Conservation (phyloP, 2,113 vertebrate genomes). For the Halcyon malimbica region DNA sequence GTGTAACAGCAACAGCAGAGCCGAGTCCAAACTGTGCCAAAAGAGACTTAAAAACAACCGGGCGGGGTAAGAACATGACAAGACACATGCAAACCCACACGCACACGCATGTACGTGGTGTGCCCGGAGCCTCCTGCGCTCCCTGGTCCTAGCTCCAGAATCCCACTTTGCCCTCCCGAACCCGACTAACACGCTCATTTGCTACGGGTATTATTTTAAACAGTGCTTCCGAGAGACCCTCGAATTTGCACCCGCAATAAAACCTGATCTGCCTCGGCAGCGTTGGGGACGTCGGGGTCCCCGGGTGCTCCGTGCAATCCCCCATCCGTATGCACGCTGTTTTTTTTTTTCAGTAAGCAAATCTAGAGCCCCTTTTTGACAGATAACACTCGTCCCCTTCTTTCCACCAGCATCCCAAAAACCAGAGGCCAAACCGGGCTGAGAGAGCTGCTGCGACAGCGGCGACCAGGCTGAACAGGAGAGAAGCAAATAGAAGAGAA, state of each 20-base stretch:
- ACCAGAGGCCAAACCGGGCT: neutral
- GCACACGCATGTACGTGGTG: rapidly evolving
- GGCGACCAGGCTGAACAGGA: rapidly evolving
- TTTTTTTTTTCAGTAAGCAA: neutral
- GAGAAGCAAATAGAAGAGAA: neutral
- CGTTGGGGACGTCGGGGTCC: neutral
- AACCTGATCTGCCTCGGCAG: neutral
- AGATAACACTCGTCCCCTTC: neutral
- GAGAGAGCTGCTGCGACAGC: neutral
- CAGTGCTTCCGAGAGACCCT: neutral
- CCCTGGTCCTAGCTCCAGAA: neutral
- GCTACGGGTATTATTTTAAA: neutral
- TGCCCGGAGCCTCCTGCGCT: neutral
- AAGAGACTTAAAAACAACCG: neutral
- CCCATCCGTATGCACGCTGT: rapidly evolving
- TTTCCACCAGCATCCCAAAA: neutral
- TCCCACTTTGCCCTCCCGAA: neutral
- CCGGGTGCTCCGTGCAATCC: rapidly evolving
- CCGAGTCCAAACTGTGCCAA: neutral
- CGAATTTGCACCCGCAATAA: neutral
- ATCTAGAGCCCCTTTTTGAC: neutral
- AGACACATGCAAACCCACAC: neutral
- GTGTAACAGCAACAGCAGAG: neutral
- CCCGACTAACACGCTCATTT: neutral
- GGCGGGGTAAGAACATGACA: neutral